Evolutionary conservation across 2,888 invertebrate genomes (phyloP), one percentile per base, ranked within the genome.

Genomic region (Brenthis hecate): DNA sequence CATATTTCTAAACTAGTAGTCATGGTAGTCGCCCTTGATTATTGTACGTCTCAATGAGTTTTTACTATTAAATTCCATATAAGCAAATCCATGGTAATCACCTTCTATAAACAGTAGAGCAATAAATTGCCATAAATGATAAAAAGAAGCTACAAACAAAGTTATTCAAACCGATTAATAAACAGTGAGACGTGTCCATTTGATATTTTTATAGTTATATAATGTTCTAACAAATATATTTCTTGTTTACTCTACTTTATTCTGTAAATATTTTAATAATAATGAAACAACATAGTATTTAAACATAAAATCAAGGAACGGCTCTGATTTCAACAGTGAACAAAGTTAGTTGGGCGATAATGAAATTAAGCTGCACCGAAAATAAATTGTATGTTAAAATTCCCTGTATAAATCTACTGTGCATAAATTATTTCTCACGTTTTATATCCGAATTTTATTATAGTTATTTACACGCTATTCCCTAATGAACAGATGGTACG

Each of bases 321-420:
- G 14, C 36, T 62, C 62, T 55, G 60, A 23, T 58, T 60, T 68
- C 48, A 70, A 48, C 56, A 58, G 56, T 56, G 66, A 67, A 51
- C 61, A 65, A 51, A 64, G 61, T 43, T 53, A 62, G 19, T 60
- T 51, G 64, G 48, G 23, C 43, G 67, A 56, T 60, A 67, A 70
- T 61, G 36, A 64, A 70, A 70, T 70, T 61, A 67, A 65, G 61
- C 43, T 56, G 60, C 28, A 55, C 43, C 48, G 51, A 65, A 68
- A 67, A 70, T 66, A 66, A 63, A 70, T 70, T 55, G 43, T 19
- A 62, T 36, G 13, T 57, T 67, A 65, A 68, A 61, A 57, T 56
- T 64, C 32, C 50, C 6, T 58, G 50, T 61, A 56, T n/a, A 58
- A 47, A 48, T 48, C 53, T 58, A 47, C 55, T 51, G 6, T 51